A percentile compares a stretch with the other conserved stretches of the same genome.
Evolutionary conservation across 2,113 vertebrate genomes (phyloP).

Genomic region (Hyperopisus bebe): DNA sequence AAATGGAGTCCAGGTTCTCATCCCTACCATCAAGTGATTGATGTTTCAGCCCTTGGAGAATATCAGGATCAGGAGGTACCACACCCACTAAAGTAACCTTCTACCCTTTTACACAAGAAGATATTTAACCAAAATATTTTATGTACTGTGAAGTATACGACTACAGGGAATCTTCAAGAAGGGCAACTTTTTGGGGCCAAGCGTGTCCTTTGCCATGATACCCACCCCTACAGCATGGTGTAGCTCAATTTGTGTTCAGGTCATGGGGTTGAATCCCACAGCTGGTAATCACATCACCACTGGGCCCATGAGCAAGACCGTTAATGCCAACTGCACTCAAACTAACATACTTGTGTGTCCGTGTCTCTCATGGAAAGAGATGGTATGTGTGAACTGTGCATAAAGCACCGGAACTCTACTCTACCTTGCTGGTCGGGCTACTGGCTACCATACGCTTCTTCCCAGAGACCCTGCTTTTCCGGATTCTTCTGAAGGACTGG

Average conservation of each 20-base stretch:
- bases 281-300: not conserved
- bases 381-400: not conserved
- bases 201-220: not conserved
- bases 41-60: not conserved
- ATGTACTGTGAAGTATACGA: not conserved
- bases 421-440: constrained; percentile 82
- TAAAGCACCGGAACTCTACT: not conserved
- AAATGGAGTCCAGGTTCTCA: not conserved
- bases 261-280: not conserved
- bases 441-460: constrained; percentile 73
- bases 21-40: not conserved
- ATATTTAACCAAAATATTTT: not conserved
- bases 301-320: not conserved
- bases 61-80: not conserved
- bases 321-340: not conserved
- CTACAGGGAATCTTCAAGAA: not conserved
- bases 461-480: constrained; percentile 90
- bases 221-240: not conserved
- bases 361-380: not conserved
- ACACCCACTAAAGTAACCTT: not conserved
- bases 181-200: not conserved
- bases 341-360: not conserved
- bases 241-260: not conserved
- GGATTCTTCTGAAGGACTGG: constrained; percentile 92
- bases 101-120: not conserved